A percentile compares a stretch with the other conserved stretches of the same genome.
phyloP scores from a whole-genome alignment of 2,888 invertebrate species.

The Ichneumoninae sp. region DNA sequence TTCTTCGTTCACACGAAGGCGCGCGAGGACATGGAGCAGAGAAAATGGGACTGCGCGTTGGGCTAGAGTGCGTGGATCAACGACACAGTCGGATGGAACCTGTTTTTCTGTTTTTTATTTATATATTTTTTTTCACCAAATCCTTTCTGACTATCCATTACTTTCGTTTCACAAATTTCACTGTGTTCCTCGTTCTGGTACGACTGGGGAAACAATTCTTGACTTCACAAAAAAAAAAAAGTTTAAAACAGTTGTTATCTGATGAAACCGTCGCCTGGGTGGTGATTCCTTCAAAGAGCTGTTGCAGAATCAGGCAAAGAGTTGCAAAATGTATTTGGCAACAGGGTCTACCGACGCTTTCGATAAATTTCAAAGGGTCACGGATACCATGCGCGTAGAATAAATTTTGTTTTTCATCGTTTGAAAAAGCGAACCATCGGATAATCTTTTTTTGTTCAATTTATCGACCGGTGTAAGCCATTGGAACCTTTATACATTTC shows the following conservation, averaged over 20 bases:
- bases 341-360: not conserved
- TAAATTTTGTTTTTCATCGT: not conserved
- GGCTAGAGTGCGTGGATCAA: constrained; percentile 51
- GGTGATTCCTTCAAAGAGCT: not conserved
- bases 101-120: constrained; percentile 15
- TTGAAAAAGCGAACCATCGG: not conserved
- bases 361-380: not conserved
- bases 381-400: not conserved
- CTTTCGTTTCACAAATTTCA: not conserved
- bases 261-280: not conserved
- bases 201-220: not conserved
- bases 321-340: not conserved
- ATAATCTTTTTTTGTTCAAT: not conserved
- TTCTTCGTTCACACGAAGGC: constrained; percentile 63
- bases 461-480: not conserved
- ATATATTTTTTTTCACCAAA: constrained; percentile 14
- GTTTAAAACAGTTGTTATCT: not conserved
- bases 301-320: not conserved
- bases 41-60: constrained; percentile 48
- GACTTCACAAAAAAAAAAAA: not conserved
- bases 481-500: not conserved
- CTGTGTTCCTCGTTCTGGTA: not conserved
- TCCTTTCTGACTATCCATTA: not conserved
- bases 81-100: constrained; percentile 48
- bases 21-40: constrained; percentile 36